Evolutionary conservation across 2,888 invertebrate species (phyloP).

Genomic region (Piscicola geometra): DNA sequence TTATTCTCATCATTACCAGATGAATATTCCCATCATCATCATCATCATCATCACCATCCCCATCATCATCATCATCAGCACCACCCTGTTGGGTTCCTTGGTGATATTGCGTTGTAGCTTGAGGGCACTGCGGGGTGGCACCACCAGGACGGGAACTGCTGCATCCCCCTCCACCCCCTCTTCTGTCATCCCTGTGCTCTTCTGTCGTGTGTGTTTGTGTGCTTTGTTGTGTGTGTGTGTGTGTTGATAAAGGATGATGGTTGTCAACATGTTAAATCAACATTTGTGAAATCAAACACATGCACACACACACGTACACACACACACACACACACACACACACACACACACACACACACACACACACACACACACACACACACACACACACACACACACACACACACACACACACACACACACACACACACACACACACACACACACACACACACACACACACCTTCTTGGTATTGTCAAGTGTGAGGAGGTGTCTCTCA

Average conservation of each 20-base stretch:
- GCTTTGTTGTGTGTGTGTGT: too few species aligned
- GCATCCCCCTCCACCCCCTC: background rate
- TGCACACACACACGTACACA: background rate
- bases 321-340: background rate
- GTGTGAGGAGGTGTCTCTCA: constrained; percentile 7
- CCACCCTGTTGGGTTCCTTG: constrained; percentile 5
- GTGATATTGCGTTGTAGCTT: constrained; percentile 21
- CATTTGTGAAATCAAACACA: too few species aligned
- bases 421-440: too few species aligned
- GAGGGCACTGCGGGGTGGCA: constrained; percentile 28
- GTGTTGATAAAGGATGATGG: too few species aligned
- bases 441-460: too few species aligned
- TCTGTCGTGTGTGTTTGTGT: background rate
- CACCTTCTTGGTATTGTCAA: constrained; percentile 14
- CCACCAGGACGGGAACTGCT: background rate
- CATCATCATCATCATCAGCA: too few species aligned
- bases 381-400: too few species aligned
- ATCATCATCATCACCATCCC: too few species aligned
- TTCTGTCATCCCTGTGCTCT: background rate
- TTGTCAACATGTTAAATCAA: too few species aligned
- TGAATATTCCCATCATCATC: too few species aligned
- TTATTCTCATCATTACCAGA: too few species aligned
- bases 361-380: background rate
- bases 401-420: too few species aligned
- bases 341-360: background rate